Evolutionary conservation across 2,113 vertebrate species (phyloP), one percentile per base, ranked within the genome.

Genomic region (Alectura lathami): DNA sequence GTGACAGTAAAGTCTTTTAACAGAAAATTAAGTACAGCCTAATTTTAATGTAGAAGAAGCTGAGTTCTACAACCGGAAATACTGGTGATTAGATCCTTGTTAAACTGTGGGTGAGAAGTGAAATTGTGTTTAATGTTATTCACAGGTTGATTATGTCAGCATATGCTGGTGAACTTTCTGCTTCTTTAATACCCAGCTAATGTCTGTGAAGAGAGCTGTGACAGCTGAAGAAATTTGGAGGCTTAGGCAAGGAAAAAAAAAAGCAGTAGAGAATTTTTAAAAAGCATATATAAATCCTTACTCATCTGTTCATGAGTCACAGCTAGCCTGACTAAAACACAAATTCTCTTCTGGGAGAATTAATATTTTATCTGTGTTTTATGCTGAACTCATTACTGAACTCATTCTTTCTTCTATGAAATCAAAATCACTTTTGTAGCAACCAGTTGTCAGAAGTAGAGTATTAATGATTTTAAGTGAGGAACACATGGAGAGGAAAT

Each of bases 281-380:
- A 51, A 32, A 73, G 51, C 54, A 91, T 54, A 95, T 87, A 59
- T 92, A 96, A 91, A 50, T 79, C 63, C 73, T 76, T 86, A 92
- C 93, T 89, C 42, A 59, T 45, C 83, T 83, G 34, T 47, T 91
- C 63, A 54, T 96, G 95, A 93, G 74, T 94, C 91, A 94, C 51
- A 88, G 86, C 67, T 87, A 88, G 83, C 40, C 91, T 77, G 75
- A 91, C n/a, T n/a, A n/a, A n/a, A n/a, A n/a, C n/a, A n/a, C n/a
- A n/a, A n/a, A n/a, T n/a, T n/a, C 7, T 69, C 30, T 82, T 83
- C 56, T 75, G 27, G 30, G 51, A 67, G 62, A 81, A 91, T 88
- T 86, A 89, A 83, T 90, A 91, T 93, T 93, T 96, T 86, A 66
- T 91, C 64, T 53, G n/a, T 67, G 18, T 86, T 94, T 92, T 76